Evolutionary conservation across 1,140 invertebrate genomes (phyloP).

Genomic region (Homarus americanus): DNA sequence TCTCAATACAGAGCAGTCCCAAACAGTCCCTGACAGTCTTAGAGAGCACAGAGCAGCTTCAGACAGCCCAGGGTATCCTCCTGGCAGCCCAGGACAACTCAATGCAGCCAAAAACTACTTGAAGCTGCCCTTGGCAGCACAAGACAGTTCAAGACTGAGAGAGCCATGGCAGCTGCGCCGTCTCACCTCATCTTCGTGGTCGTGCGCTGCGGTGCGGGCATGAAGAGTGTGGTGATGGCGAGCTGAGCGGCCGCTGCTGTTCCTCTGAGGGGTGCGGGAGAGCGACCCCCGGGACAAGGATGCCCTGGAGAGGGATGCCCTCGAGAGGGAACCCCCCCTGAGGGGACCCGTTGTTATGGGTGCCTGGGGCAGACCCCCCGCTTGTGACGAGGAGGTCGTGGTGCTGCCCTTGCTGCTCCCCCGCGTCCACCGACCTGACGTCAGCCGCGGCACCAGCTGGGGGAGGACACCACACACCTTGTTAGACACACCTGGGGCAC

Average conservation of each 20-base stretch:
- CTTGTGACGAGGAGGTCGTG: conserved; percentile 55
- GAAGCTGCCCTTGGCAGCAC: too few relatives aligned
- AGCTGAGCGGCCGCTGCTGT: conserved; percentile 60
- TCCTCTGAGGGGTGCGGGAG: conserved; percentile 68
- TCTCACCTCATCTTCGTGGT: conserved; percentile 74
- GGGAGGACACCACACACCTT: conserved; percentile 28
- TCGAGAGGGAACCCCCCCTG: conserved; percentile 59
- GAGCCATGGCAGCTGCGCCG: not conserved
- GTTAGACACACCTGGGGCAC: not conserved
- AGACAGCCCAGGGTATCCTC: too few relatives aligned
- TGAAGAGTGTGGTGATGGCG: conserved; percentile 69
- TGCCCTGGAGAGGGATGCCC: conserved; percentile 46
- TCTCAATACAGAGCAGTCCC: too few relatives aligned
- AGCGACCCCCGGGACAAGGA: conserved; percentile 63
- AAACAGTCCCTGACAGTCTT: too few relatives aligned
- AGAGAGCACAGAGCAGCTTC: too few relatives aligned
- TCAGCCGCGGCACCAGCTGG: conserved; percentile 68
- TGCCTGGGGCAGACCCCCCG: conserved; percentile 38
- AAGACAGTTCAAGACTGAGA: too few relatives aligned
- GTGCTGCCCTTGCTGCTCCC: conserved; percentile 63
- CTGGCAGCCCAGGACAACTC: too few relatives aligned
- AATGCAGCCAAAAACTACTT: too few relatives aligned
- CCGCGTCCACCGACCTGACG: conserved; percentile 70
- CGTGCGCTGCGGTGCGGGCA: conserved; percentile 64
- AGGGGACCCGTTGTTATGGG: conserved; percentile 46